phyloP scores from a whole-genome alignment of 2,113 vertebrate genomes.

The Oreotrochilus melanogaster region DNA sequence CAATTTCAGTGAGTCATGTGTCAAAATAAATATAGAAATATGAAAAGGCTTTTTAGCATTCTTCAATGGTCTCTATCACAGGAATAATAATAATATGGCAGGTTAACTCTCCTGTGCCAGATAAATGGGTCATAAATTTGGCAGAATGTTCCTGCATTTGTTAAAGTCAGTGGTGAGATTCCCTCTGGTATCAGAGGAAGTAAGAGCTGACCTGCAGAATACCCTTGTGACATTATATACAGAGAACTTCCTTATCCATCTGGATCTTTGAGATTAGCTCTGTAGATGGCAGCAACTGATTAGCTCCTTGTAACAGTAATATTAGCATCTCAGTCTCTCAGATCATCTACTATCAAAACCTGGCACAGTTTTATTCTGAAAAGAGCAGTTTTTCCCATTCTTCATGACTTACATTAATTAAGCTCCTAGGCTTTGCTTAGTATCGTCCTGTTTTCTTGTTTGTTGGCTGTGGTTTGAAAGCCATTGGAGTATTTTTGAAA shows the following conservation, averaged over 20 bases:
- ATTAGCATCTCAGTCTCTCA: not conserved
- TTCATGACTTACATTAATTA: not conserved
- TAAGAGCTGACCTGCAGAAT: not conserved
- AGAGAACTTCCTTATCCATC: not conserved
- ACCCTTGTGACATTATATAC: not conserved
- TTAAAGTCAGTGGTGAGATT: not conserved
- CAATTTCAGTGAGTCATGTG: not conserved
- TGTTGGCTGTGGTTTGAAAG: not conserved
- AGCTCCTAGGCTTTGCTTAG: not conserved
- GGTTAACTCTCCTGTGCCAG: not conserved
- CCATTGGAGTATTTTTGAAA: not conserved
- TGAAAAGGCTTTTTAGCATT: not conserved
- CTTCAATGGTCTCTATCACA: not conserved
- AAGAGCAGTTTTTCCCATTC: not conserved
- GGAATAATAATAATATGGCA: not conserved
- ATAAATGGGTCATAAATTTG: not conserved
- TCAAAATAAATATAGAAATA: not conserved
- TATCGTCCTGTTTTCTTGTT: not conserved
- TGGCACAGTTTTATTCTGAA: not conserved
- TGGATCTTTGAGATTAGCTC: not conserved
- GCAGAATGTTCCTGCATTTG: not conserved
- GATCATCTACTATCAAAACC: not conserved
- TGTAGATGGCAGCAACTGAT: slow-evolving; percentile 45
- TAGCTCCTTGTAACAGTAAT: not conserved
- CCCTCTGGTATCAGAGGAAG: not conserved